Evolutionary conservation across 2,888 invertebrate species (phyloP).

Genomic region (Tetramorium bicarinatum): DNA sequence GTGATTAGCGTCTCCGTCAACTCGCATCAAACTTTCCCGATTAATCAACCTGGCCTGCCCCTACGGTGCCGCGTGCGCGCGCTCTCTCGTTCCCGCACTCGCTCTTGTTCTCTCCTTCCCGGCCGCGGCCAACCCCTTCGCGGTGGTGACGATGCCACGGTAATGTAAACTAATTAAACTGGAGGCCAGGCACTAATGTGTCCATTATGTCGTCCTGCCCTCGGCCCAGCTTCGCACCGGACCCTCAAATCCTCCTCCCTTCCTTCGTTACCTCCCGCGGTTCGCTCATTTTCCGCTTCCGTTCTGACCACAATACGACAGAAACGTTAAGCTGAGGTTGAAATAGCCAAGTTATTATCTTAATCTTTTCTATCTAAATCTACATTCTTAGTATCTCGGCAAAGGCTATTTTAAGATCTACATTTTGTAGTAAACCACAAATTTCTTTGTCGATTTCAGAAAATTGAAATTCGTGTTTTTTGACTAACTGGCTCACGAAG

Average conservation of each 20-base stretch:
- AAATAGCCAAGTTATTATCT: constrained; percentile 48
- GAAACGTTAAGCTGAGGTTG: constrained; percentile 64
- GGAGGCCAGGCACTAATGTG: constrained; percentile 85
- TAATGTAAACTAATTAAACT: constrained; percentile 86
- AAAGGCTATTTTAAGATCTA: neutral
- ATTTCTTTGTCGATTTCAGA: neutral
- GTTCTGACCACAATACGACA: constrained; percentile 73
- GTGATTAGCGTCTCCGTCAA: constrained; percentile 85
- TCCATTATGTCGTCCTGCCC: constrained; percentile 84
- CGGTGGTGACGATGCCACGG: constrained; percentile 83
- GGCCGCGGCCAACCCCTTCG: constrained; percentile 72
- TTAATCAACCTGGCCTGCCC: constrained; percentile 82
- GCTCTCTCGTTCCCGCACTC: constrained; percentile 52
- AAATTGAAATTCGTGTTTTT: neutral
- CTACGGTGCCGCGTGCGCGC: constrained; percentile 63
- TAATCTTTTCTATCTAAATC: constrained; percentile 43
- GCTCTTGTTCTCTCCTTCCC: constrained; percentile 58
- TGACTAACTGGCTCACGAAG: neutral
- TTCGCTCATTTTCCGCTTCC: constrained; percentile 72
- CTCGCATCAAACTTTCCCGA: constrained; percentile 85
- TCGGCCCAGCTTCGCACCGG: constrained; percentile 76
- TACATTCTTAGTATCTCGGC: neutral
- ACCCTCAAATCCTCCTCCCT: constrained; percentile 72
- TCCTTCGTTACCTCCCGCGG: constrained; percentile 64
- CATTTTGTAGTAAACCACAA: neutral